These are phyloP conservation scores for Caradrina kadenii DNA, from an alignment of 2,888 invertebrate genomes.

Conservation along the genomic window DNA sequence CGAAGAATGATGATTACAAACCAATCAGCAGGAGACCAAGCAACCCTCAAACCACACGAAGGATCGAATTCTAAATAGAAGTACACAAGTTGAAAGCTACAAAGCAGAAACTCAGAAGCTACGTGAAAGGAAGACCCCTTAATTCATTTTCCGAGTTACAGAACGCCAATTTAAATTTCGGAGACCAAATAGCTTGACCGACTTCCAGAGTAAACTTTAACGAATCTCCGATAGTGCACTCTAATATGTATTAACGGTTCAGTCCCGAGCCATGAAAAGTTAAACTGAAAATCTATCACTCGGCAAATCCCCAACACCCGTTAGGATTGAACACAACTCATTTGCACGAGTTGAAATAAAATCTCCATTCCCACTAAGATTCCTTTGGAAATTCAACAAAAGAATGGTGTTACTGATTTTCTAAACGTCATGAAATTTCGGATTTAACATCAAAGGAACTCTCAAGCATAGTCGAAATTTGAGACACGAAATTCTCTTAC, in stretches of 20 bases:
- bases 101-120: slow-evolving; percentile 15
- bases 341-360: slow-evolving; percentile 50
- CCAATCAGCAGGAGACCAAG: not conserved
- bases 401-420: slow-evolving; percentile 51
- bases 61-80: slow-evolving; percentile 7
- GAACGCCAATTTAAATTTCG: slow-evolving; percentile 32
- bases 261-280: slow-evolving; percentile 53
- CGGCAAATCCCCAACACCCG: slow-evolving; percentile 49
- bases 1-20: slow-evolving; percentile 3
- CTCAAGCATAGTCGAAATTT: slow-evolving; percentile 47
- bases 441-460: slow-evolving; percentile 63
- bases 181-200: slow-evolving; percentile 43
- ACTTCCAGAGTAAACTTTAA: slow-evolving; percentile 42
- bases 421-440: slow-evolving; percentile 55
- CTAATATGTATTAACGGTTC: slow-evolving; percentile 60
- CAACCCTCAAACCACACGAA: slow-evolving; percentile 15
- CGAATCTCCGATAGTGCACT: slow-evolving; percentile 50
- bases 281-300: slow-evolving; percentile 60
- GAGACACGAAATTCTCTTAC: slow-evolving; percentile 57
- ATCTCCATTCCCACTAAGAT: slow-evolving; percentile 52
- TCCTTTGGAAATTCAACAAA: slow-evolving; percentile 53
- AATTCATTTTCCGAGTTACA: slow-evolving; percentile 21
- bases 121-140: slow-evolving; percentile 23
- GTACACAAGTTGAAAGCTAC: not conserved
- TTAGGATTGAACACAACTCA: slow-evolving; percentile 47